Percentiles rank a stretch among this genome's conserved stretches.
phyloP scores from a whole-genome alignment of 2,888 invertebrate genomes.

The Gastrophysa polygoni region DNA sequence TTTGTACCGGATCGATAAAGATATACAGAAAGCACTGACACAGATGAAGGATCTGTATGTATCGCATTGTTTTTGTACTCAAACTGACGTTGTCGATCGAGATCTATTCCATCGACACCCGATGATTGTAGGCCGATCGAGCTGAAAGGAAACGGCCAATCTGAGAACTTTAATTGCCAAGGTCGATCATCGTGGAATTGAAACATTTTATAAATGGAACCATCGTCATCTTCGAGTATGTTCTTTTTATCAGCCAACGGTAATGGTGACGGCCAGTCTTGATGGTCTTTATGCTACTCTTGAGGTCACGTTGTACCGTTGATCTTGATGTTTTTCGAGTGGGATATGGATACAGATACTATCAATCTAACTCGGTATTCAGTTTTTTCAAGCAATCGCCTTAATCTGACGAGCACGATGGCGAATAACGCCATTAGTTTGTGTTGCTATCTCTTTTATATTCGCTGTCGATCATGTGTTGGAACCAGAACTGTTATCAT shows the following conservation, averaged over 20 bases:
- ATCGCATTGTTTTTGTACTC: neutral
- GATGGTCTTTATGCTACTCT: too few relatives aligned
- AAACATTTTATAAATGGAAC: neutral
- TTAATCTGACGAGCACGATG: too few relatives aligned
- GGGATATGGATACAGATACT: too few relatives aligned
- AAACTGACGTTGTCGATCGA: neutral
- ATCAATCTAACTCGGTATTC: too few relatives aligned
- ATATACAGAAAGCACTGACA: neutral
- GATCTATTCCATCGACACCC: neutral
- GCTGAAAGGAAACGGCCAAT: neutral
- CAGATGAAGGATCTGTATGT: neutral
- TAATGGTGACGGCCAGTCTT: neutral
- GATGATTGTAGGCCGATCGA: conserved; percentile 7
- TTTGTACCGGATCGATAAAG: neutral
- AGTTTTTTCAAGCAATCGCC: too few relatives aligned
- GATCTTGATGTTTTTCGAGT: too few relatives aligned
- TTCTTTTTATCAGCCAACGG: neutral
- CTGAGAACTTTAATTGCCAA: conserved; percentile 17
- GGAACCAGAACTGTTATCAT: too few relatives aligned
- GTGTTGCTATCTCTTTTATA: too few relatives aligned
- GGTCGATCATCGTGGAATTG: conserved; percentile 9
- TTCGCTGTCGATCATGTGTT: too few relatives aligned
- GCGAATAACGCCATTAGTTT: too few relatives aligned
- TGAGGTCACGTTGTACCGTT: too few relatives aligned
- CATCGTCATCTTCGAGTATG: too few relatives aligned